Base-by-base conservation (phyloP, 2,797 vertebrate species). In the Aplochiton taeniatus region DNA sequence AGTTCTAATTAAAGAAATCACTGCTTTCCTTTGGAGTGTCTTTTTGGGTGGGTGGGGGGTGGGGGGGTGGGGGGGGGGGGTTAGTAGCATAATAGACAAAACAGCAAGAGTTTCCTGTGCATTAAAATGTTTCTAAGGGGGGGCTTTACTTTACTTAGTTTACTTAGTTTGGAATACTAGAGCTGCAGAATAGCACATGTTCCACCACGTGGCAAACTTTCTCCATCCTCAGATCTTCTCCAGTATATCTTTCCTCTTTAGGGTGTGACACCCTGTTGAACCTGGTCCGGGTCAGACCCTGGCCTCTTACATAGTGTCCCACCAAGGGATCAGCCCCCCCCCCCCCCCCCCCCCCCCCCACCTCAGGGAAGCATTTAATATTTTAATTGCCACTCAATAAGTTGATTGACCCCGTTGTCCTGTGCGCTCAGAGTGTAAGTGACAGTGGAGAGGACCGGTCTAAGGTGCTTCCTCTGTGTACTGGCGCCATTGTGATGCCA, bases 371-470 rank as follows among this genome's bases (percentile, higher is more conserved):
- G 67, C 71, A 66, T 74, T 77, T 81, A 75, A 87, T 83, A 63
- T 74, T 83, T 76, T 89, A 89, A 91, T 90, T 88, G 85, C 72
- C 73, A 87, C 85, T 90, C 89, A 89, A 89, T 91, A 88, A 82
- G 82, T 88, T 88, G 87, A 90, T 85, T 82, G 83, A 89, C 84
- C 83, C 82, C 74, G 64, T 79, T 9, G 46, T 75, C 76, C 45
- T 65, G 65, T 14, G 58, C 56, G 57, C 45, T 43, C 16, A 19
- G 63, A 42, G 44, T 31, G 61, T 83, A 87, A 86, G 81, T 86
- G 83, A 87, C 69, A 55, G 71, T 82, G 74, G 77, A 86, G 83
- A 83, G 85, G 84, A 82, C 81, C 79, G 82, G 83, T 84, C 86
- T 74, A 79, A 81, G 87, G 88, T 85, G 84, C 81, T 88, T 89